Percentiles rank a stretch among this genome's conserved stretches.
Evolutionary conservation across 2,113 vertebrate species (phyloP).

Genomic region (Mungos mungo): DNA sequence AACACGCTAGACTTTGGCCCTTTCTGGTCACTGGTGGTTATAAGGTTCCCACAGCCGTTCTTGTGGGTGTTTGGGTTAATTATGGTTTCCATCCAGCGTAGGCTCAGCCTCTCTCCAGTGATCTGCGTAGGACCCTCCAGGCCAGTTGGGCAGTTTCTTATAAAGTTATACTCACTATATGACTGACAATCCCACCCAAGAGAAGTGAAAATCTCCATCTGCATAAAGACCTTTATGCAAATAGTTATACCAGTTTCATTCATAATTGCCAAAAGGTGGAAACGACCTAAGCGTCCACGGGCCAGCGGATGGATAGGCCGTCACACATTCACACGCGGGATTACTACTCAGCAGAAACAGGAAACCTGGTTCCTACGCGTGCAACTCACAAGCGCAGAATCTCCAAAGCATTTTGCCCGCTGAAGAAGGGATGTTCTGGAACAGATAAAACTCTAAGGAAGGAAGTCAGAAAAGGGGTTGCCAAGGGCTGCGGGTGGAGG

Average conservation of each 20-base stretch:
- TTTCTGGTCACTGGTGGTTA: not conserved
- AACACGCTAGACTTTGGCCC: not conserved
- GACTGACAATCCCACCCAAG: not conserved
- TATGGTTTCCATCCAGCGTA: not conserved
- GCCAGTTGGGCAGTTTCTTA: not conserved
- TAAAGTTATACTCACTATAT: not conserved
- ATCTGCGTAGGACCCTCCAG: not conserved
- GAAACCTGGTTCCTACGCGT: too few relatives aligned
- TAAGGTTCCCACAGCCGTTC: not conserved
- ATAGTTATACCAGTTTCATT: not conserved
- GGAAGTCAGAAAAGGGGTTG: not conserved
- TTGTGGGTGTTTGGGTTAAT: not conserved
- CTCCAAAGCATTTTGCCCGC: not conserved
- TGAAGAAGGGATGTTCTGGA: not conserved
- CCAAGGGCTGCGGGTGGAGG: not conserved
- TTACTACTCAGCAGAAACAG: not conserved
- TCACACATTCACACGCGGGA: not conserved
- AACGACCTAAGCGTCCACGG: not conserved
- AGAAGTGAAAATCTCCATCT: not conserved
- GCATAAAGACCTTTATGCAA: not conserved
- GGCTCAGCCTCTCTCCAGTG: not conserved
- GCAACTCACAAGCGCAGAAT: not conserved
- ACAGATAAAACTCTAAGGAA: not conserved
- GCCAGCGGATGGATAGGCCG: not conserved
- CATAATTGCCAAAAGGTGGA: not conserved